phyloP scores from a whole-genome alignment of 92 coral and sea anemone species.

The Palythoa grandis region DNA sequence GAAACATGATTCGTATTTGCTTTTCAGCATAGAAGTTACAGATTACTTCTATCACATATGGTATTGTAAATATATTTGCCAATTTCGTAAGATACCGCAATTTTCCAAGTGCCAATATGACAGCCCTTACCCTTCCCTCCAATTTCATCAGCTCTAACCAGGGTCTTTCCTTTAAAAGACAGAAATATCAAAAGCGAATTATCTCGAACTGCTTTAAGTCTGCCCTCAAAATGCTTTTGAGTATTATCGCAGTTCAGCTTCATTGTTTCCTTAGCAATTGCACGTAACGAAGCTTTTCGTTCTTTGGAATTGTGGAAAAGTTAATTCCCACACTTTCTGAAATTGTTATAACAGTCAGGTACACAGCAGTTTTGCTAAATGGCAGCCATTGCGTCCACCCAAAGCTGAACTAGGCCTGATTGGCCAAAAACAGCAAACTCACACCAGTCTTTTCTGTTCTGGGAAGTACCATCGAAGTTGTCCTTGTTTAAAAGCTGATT shows the following conservation, averaged over 20 bases:
- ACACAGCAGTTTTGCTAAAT: not conserved
- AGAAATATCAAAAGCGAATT: conserved; percentile 1
- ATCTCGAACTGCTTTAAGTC: not conserved
- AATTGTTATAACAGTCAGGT: conserved; percentile 23
- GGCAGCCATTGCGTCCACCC: not conserved
- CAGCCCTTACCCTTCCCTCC: too few species aligned
- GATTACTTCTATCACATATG: too few species aligned
- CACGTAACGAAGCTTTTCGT: not conserved
- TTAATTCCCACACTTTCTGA: conserved; percentile 34
- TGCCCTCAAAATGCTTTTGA: conserved; percentile 3
- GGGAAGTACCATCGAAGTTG: too few species aligned
- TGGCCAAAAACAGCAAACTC: not conserved
- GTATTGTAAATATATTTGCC: too few species aligned
- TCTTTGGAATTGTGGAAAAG: conserved; percentile 40
- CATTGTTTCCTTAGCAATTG: not conserved
- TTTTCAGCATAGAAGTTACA: too few species aligned
- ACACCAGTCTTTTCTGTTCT: too few species aligned
- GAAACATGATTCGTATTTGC: too few species aligned
- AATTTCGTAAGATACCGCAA: too few species aligned
- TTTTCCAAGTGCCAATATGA: too few species aligned
- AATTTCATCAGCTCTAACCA: too few species aligned
- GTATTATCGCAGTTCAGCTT: not conserved
- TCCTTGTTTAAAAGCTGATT: too few species aligned
- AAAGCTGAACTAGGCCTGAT: not conserved
- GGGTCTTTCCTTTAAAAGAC: too few species aligned